These are phyloP conservation scores for Drosophila tani DNA, from an alignment of 1,140 invertebrate species.

Conservation along the genomic window DNA sequence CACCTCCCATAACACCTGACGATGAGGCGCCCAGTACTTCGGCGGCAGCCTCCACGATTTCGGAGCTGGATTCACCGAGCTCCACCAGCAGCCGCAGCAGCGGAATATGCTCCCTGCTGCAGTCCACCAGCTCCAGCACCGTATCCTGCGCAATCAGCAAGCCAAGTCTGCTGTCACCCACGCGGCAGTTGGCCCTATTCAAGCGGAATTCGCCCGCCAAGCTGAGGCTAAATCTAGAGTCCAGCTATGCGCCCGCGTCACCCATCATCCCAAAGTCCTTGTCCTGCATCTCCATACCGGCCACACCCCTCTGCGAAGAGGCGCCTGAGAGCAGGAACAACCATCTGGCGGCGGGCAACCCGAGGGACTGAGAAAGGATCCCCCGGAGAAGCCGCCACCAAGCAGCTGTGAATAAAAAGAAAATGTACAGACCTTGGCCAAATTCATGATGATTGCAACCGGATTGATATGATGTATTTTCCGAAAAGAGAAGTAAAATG, in stretches of 20 bases:
- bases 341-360: slow-evolving; percentile 31
- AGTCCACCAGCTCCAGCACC: slow-evolving; percentile 30
- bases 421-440: slow-evolving; percentile 29
- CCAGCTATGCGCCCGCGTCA: slow-evolving; percentile 64
- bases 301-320: slow-evolving; percentile 65
- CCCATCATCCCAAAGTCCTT: slow-evolving; percentile 72
- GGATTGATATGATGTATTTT: slow-evolving; percentile 13
- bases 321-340: slow-evolving; percentile 40
- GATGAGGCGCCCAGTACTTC: slow-evolving; percentile 73
- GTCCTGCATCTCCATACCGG: slow-evolving; percentile 77
- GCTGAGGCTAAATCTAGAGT: slow-evolving; percentile 74
- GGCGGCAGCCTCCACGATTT: slow-evolving; percentile 43
- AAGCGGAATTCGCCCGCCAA: slow-evolving; percentile 82
- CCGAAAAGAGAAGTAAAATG: background rate
- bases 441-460: slow-evolving; percentile 28
- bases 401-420: slow-evolving; percentile 69
- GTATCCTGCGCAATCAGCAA: slow-evolving; percentile 42
- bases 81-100: slow-evolving; percentile 63
- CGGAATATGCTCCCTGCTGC: slow-evolving; percentile 55
- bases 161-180: slow-evolving; percentile 53
- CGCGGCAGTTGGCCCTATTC: slow-evolving; percentile 61
- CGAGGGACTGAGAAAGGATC: slow-evolving; percentile 55
- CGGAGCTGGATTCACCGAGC: slow-evolving; percentile 65
- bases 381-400: slow-evolving; percentile 30
- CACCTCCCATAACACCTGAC: slow-evolving; percentile 75